Percentiles rank a stretch among this genome's conserved stretches.
These are phyloP conservation scores for Paratrypauchen microcephalus DNA, from an alignment of 2,797 vertebrate genomes.

Conservation along the genomic window DNA sequence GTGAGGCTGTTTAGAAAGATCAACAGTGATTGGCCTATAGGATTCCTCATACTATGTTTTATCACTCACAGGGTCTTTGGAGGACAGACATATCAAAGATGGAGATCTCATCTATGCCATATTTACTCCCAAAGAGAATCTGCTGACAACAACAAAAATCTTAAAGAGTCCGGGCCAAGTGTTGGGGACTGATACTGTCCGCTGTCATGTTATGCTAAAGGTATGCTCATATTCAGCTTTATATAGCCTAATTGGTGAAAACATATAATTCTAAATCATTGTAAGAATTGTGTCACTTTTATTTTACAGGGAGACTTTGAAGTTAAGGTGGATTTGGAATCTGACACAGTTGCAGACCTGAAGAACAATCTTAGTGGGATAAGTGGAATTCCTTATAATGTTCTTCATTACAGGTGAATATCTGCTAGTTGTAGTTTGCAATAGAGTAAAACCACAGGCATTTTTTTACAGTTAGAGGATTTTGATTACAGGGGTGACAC, in stretches of 20 bases:
- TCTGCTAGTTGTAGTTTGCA: neutral
- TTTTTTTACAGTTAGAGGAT: neutral
- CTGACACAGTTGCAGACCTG: constrained; percentile 43
- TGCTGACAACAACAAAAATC: constrained; percentile 13
- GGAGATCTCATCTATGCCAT: constrained; percentile 60
- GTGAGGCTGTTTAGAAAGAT: constrained; percentile 10
- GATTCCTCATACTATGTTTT: neutral
- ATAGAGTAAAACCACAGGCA: no score
- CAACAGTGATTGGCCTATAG: neutral
- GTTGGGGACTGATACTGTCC: constrained; percentile 26
- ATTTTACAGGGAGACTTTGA: constrained; percentile 57
- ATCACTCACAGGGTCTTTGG: constrained; percentile 59
- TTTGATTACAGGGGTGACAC: constrained; percentile 29
- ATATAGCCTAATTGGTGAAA: no score
- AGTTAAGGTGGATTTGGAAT: constrained; percentile 44
- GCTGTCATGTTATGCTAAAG: constrained; percentile 67
- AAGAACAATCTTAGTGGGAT: constrained; percentile 43
- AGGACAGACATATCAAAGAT: constrained; percentile 58
- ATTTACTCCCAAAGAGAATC: constrained; percentile 62
- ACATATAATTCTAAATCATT: no score
- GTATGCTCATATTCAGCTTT: constrained; percentile 24
- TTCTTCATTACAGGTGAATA: constrained; percentile 56
- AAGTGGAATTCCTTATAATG: constrained; percentile 59
- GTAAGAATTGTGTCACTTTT: neutral
- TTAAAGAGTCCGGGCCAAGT: neutral